Conservation (phyloP, 1,140 invertebrate species). For the Conus ventricosus region DNA sequence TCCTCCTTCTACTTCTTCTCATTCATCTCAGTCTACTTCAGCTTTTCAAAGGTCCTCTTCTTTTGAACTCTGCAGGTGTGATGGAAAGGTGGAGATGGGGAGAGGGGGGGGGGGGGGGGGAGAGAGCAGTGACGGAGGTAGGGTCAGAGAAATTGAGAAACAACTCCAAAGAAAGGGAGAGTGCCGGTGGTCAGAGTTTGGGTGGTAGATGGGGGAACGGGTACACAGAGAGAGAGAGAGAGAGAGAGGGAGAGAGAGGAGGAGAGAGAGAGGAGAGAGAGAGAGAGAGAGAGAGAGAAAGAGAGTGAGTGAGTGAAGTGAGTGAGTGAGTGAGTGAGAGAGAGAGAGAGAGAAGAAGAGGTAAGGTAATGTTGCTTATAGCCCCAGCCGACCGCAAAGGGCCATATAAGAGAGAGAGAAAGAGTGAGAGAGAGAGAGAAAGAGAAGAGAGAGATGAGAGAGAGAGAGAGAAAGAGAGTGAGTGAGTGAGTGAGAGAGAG, state of each 20-base stretch:
- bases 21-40: too few species aligned
- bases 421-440: too few species aligned
- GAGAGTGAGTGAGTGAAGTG: not conserved
- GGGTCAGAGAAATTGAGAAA: not conserved
- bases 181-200: not conserved
- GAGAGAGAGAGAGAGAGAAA: not conserved
- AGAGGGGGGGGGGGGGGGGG: not conserved
- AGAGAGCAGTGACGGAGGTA: not conserved
- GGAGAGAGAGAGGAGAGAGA: not conserved
- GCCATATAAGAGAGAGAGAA: not conserved
- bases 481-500: not conserved
- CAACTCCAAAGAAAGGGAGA: not conserved
- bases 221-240: not conserved
- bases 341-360: not conserved
- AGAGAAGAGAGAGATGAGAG: too few species aligned
- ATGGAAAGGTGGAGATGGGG: not conserved
- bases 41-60: too few species aligned
- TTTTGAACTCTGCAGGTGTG: not conserved
- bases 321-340: not conserved
- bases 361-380: too few species aligned
- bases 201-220: not conserved
- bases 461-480: not conserved
- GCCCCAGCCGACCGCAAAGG: too few species aligned
- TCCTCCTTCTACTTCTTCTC: too few species aligned
- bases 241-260: not conserved